Evolutionary conservation across 2,797 vertebrate species (phyloP).

Genomic region (Chrysocyon brachyurus): DNA sequence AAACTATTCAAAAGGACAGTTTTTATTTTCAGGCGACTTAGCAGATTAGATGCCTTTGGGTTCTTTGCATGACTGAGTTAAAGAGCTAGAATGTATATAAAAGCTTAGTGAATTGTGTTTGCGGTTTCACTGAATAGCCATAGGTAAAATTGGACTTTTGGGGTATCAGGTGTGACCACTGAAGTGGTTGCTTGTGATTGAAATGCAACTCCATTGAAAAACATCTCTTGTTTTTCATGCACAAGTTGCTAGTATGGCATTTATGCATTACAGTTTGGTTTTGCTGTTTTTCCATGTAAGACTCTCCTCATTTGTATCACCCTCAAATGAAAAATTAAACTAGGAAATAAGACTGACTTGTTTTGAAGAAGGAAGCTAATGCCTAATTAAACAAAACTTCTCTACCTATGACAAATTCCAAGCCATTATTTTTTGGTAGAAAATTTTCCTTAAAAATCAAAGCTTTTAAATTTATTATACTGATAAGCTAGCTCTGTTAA

Average conservation of each 20-base stretch:
- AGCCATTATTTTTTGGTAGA: not conserved
- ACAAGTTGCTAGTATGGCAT: not conserved
- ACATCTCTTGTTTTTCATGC: not conserved
- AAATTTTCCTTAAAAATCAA: not conserved
- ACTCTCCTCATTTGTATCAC: not conserved
- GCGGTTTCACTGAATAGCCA: conserved; percentile 56
- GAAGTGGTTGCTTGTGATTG: not conserved
- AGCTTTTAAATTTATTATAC: conserved; percentile 6
- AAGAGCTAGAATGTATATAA: conserved; percentile 20
- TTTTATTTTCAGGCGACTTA: conserved; percentile 71
- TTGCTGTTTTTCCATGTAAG: not conserved
- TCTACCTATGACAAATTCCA: not conserved
- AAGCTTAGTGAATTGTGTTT: conserved; percentile 64
- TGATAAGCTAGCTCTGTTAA: conserved; percentile 22
- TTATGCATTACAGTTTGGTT: not conserved
- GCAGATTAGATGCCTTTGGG: conserved; percentile 47
- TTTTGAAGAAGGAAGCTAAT: conserved; percentile 15
- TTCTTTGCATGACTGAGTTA: conserved; percentile 73
- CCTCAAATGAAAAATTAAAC: not conserved
- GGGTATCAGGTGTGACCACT: not conserved
- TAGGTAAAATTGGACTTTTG: conserved; percentile 39
- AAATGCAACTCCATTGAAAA: not conserved
- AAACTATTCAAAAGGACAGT: conserved; percentile 69
- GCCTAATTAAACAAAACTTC: conserved; percentile 10
- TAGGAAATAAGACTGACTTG: conserved; percentile 1